Conservation (phyloP, 1,140 invertebrate genomes). For the Ptiloglossa arizonensis region DNA sequence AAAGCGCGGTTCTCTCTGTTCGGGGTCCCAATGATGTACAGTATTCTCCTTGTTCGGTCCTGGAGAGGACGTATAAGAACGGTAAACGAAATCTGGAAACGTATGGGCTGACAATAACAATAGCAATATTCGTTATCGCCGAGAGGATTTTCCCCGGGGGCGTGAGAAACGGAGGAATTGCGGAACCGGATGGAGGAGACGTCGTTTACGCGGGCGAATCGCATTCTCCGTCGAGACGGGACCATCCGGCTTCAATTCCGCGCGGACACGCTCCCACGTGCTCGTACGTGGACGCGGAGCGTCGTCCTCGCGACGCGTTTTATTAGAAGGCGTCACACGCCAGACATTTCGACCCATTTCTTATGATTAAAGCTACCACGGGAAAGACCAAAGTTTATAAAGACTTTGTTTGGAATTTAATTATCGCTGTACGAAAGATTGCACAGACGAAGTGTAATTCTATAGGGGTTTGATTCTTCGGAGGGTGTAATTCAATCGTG, state of each 20-base stretch:
- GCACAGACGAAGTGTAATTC: no score
- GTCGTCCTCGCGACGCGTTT: neutral
- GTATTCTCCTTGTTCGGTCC: neutral
- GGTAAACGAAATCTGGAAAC: neutral
- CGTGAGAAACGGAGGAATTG: neutral
- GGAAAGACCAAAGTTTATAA: no score
- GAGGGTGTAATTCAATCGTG: no score
- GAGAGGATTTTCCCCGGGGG: neutral
- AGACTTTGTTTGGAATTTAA: no score
- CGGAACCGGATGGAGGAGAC: neutral
- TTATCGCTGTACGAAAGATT: no score
- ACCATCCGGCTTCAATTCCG: neutral
- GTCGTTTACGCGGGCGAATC: neutral
- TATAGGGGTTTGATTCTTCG: no score
- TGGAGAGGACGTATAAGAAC: neutral
- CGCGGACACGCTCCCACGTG: neutral
- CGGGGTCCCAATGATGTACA: neutral
- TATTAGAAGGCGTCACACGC: neutral
- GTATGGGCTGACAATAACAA: slow-evolving; percentile 1
- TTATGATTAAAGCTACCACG: neutral
- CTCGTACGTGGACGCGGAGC: neutral
- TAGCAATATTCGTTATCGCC: slow-evolving; percentile 16
- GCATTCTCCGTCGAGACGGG: neutral
- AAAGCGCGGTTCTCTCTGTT: neutral
- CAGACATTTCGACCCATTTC: neutral